Evolutionary conservation across 2,797 vertebrate species (phyloP).

Genomic region (Setipinna tenuifilis): DNA sequence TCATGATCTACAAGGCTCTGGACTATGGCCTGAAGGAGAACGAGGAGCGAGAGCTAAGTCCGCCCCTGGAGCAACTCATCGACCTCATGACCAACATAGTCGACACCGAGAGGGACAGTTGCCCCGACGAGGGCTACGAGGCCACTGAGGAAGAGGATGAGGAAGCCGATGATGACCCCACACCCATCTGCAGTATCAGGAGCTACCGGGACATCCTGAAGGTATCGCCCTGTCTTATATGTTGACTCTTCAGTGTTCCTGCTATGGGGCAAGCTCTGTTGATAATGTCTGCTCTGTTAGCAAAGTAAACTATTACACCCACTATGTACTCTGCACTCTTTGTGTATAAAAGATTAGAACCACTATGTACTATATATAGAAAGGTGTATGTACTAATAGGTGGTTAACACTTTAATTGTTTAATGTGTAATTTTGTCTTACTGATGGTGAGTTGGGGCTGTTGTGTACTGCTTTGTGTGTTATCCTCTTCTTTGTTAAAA

Average conservation of each 20-base stretch:
- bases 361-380: background rate
- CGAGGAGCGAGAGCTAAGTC: constrained; percentile 94
- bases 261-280: no score
- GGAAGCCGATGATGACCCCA: constrained; percentile 70
- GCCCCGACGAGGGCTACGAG: constrained; percentile 92
- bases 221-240: constrained; percentile 67
- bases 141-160: constrained; percentile 92
- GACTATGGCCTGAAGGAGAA: constrained; percentile 97
- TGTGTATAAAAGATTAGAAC: background rate
- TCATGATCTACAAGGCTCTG: constrained; percentile 98
- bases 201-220: constrained; percentile 90
- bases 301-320: constrained; percentile 1
- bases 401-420: background rate
- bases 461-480: no score
- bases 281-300: background rate
- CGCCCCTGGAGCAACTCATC: constrained; percentile 93
- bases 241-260: background rate
- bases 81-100: constrained; percentile 92
- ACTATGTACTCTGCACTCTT: background rate
- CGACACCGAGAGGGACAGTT: constrained; percentile 77
- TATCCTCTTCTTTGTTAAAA: no score
- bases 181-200: constrained; percentile 68
- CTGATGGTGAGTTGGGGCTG: no score
- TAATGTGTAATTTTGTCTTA: background rate
- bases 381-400: background rate